Conservation (phyloP, 2,113 vertebrate species). For the Macrotus californicus region DNA sequence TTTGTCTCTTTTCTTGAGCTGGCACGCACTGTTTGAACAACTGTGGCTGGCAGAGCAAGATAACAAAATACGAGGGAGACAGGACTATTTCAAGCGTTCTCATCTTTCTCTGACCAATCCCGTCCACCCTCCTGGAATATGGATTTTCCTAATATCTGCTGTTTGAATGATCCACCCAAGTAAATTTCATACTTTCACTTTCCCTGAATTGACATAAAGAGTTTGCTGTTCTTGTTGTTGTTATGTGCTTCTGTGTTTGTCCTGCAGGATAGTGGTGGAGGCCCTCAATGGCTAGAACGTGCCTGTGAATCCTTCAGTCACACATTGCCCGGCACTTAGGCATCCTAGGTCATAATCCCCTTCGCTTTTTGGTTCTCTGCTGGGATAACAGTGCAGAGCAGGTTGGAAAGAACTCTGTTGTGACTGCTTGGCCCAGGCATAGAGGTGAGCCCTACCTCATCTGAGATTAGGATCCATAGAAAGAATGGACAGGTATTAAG, state of each 20-base stretch:
- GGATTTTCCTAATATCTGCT: fast-evolving
- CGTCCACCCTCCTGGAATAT: background rate
- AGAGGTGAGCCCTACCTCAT: background rate
- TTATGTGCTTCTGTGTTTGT: background rate
- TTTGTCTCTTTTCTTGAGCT: background rate
- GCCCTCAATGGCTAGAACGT: background rate
- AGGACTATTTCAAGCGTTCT: fast-evolving
- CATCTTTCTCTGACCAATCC: background rate
- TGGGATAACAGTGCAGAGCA: background rate
- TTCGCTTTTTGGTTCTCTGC: background rate
- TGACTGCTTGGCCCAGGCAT: background rate
- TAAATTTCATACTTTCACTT: background rate
- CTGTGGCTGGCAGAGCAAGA: background rate
- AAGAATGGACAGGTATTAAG: background rate
- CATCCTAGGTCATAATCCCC: background rate
- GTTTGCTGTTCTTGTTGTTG: background rate
- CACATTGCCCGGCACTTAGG: fast-evolving
- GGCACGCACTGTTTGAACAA: background rate
- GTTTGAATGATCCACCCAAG: background rate
- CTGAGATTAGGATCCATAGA: background rate
- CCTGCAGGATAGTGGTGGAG: background rate
- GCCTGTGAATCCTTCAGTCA: background rate
- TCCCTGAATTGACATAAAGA: too few species aligned
- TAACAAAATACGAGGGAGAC: background rate
- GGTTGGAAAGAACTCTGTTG: background rate